Percentiles rank a stretch among this genome's conserved stretches.
Evolutionary conservation across 2,888 invertebrate genomes (phyloP).

Genomic region (Lysandra bellargus): DNA sequence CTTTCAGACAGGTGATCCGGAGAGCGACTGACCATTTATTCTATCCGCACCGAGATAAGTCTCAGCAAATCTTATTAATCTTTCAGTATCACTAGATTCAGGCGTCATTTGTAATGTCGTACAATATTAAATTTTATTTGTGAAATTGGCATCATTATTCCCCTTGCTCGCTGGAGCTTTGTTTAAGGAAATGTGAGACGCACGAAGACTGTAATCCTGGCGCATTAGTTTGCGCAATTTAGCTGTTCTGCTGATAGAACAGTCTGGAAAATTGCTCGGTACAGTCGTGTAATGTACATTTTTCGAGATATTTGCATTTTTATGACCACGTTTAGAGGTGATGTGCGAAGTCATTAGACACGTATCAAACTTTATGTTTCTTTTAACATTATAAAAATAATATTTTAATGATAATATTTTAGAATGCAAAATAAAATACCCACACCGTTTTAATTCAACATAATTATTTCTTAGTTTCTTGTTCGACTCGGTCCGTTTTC

Average conservation of each 20-base stretch:
- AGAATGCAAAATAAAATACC: too few species aligned
- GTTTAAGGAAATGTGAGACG: background rate
- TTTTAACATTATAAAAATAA: background rate
- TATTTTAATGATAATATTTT: too few species aligned
- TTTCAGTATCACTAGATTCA: slow-evolving; percentile 20
- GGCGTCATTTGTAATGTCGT: slow-evolving; percentile 4
- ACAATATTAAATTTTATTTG: slow-evolving; percentile 19
- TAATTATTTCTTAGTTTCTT: too few species aligned
- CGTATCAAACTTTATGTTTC: background rate
- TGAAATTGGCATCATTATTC: slow-evolving; percentile 11
- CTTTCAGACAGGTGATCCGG: slow-evolving; percentile 35
- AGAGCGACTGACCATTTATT: slow-evolving; percentile 34
- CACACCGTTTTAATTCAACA: too few species aligned
- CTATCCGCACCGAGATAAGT: slow-evolving; percentile 26
- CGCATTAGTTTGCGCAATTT: slow-evolving; percentile 11
- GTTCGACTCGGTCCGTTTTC: too few species aligned
- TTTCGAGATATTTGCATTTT: slow-evolving; percentile 10
- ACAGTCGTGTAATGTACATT: background rate
- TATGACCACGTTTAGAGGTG: background rate
- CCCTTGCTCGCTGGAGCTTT: background rate
- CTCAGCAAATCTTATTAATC: slow-evolving; percentile 31
- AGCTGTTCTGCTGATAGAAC: background rate
- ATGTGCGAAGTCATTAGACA: background rate
- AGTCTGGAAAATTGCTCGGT: background rate
- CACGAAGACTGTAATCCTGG: slow-evolving; percentile 4